Conservation (phyloP, 2,888 invertebrate genomes). For the Drosophila barbarae region DNA sequence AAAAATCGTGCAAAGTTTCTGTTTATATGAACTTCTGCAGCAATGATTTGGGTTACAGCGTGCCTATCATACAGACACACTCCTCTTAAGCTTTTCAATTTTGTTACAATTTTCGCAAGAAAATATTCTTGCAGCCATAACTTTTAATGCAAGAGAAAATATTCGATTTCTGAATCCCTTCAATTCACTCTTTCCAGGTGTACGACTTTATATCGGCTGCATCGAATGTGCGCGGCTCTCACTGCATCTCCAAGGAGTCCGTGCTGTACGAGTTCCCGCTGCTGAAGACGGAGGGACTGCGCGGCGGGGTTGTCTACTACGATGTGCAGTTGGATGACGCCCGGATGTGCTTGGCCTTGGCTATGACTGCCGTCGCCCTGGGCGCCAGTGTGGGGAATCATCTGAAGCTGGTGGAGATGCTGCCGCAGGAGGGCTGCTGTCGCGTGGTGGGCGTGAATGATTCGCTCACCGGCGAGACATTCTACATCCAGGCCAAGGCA, state of each 20-base stretch:
- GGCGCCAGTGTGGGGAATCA: conserved; percentile 98
- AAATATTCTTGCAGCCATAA: background rate
- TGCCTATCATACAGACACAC: too few species aligned
- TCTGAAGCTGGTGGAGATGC: conserved; percentile 87
- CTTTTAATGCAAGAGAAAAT: background rate
- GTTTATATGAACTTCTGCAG: too few species aligned
- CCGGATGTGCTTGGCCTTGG: conserved; percentile 97
- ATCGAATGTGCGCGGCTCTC: conserved; percentile 95
- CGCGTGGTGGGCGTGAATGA: conserved; percentile 84
- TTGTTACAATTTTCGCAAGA: too few species aligned
- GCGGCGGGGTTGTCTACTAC: conserved; percentile 98
- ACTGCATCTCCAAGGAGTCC: conserved; percentile 93
- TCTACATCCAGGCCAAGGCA: conserved; percentile 91
- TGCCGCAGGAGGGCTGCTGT: conserved; percentile 82
- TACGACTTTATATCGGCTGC: conserved; percentile 98
- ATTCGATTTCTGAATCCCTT: background rate
- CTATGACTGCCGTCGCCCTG: conserved; percentile 94
- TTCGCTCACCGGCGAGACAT: conserved; percentile 88
- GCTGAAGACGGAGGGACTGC: conserved; percentile 94
- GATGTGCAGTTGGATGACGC: conserved; percentile 99
- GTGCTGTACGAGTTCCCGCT: conserved; percentile 98
- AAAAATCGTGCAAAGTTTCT: too few species aligned
- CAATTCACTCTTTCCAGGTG: conserved; percentile 73
- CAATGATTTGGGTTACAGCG: too few species aligned
- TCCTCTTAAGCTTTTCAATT: too few species aligned